Percentiles rank a stretch among this genome's conserved stretches.
These are phyloP conservation scores for Coccyzus lansbergi DNA, from an alignment of 2,797 vertebrate species.

Conservation along the genomic window DNA sequence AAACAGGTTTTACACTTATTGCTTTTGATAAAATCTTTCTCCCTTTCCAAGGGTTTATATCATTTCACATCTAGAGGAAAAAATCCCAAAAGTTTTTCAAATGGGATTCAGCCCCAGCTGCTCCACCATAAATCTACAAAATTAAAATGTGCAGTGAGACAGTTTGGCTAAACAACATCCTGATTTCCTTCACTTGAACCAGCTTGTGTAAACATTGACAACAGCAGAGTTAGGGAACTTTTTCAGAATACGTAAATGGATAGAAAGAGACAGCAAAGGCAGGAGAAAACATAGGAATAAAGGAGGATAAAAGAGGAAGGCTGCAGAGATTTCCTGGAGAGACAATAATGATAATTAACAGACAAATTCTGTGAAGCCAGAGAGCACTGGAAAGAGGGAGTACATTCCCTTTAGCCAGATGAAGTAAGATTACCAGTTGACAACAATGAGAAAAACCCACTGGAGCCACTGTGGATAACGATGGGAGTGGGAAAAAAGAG, in stretches of 20 bases:
- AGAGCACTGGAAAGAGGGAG: background rate
- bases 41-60: slow-evolving; percentile 24
- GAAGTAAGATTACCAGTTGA: background rate
- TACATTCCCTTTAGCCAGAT: background rate
- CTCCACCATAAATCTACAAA: slow-evolving; percentile 19
- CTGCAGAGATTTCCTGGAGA: background rate
- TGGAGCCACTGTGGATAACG: background rate
- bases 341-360: background rate
- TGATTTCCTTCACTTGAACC: slow-evolving; percentile 50
- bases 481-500: background rate
- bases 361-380: background rate
- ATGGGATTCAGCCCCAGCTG: slow-evolving; percentile 51
- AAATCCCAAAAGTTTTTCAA: slow-evolving; percentile 20
- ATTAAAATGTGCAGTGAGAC: slow-evolving; percentile 33
- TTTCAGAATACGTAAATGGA: background rate
- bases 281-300: background rate
- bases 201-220: slow-evolving; percentile 38
- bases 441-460: background rate
- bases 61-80: slow-evolving; percentile 25
- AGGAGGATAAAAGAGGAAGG: background rate
- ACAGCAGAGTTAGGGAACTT: background rate
- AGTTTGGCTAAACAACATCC: slow-evolving; percentile 35
- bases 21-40: background rate
- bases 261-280: background rate
- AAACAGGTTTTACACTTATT: background rate